Evolutionary conservation across 2,888 invertebrate genomes (phyloP), one percentile per base, ranked within the genome.

Genomic region (Chironomus tentans): DNA sequence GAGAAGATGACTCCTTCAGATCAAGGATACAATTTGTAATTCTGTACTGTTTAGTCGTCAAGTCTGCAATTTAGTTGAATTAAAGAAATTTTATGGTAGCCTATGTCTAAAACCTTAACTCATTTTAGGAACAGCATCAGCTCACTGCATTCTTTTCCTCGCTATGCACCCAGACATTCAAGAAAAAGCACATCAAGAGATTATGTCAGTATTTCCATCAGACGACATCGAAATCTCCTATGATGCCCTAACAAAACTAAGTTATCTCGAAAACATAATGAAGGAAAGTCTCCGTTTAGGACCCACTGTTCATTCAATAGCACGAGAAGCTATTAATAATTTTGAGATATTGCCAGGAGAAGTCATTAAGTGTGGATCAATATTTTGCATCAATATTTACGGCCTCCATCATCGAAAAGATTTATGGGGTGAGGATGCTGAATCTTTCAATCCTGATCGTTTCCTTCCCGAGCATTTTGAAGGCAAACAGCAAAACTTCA

Each of bases 91-190:
- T n/a, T n/a, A n/a, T n/a, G n/a, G n/a, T n/a, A n/a, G n/a, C n/a
- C n/a, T 24, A 3, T 24, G 22, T 3, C 22, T 24, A 24, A 24
- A 3, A 2, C 22, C 3, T 24, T 24, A 3, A 24, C n/a, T 83
- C 78, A 83, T 83, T 1, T 81, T 83, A 2, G 80, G 83, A 0
- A 82, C 81, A 68, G 81, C 82, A 0, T 78, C 82, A 0, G 77
- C 78, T 4, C 80, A 81, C 68, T 78, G 79, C 0, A 72, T 83
- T 2, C 80, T 82, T 75, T 18, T 82, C 13, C 78, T 82, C 4
- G 79, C 82, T 12, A 82, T 83, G 81, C 81, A 81, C 78, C 82
- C 82, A 2, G 71, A 80, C n/a, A 81, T 81, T 68, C 82, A 82
- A 75, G 78, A 78, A 68, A 81, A 81, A 24, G 78, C 82, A 75